Evolutionary conservation across 2,797 vertebrate genomes (phyloP).

Genomic region (Anguilla marmorata): DNA sequence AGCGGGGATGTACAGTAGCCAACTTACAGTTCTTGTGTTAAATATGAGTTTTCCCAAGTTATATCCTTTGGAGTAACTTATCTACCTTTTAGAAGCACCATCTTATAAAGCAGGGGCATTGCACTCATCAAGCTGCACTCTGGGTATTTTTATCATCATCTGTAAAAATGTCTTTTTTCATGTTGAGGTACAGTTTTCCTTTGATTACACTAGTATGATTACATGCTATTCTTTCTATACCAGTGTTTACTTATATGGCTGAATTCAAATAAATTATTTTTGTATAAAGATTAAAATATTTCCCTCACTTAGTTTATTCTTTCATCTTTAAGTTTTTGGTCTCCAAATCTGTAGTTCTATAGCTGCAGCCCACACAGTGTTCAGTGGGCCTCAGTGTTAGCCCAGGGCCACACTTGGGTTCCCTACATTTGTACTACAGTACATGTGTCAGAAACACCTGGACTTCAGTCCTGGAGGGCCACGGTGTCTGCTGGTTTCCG

Average conservation of each 20-base stretch:
- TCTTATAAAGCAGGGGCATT: neutral
- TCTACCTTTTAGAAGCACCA: constrained; percentile 2
- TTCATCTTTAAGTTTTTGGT: neutral
- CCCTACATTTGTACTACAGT: neutral
- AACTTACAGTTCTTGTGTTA: neutral
- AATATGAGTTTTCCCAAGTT: neutral
- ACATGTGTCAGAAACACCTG: neutral
- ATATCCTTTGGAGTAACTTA: neutral
- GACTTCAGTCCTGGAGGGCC: neutral
- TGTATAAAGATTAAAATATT: neutral
- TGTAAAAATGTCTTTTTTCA: neutral
- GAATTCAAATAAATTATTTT: neutral
- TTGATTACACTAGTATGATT: neutral
- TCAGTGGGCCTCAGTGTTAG: neutral
- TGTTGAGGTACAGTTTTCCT: neutral
- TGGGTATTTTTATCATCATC: neutral
- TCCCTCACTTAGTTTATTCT: neutral
- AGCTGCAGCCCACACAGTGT: neutral
- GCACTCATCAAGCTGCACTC: neutral
- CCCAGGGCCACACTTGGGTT: neutral
- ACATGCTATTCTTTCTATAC: neutral
- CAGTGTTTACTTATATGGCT: neutral
- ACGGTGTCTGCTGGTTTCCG: neutral
- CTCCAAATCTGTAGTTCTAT: neutral
- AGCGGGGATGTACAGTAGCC: neutral